Conservation (phyloP, 2,797 vertebrate species). For the Schizothorax lantsangensis region DNA sequence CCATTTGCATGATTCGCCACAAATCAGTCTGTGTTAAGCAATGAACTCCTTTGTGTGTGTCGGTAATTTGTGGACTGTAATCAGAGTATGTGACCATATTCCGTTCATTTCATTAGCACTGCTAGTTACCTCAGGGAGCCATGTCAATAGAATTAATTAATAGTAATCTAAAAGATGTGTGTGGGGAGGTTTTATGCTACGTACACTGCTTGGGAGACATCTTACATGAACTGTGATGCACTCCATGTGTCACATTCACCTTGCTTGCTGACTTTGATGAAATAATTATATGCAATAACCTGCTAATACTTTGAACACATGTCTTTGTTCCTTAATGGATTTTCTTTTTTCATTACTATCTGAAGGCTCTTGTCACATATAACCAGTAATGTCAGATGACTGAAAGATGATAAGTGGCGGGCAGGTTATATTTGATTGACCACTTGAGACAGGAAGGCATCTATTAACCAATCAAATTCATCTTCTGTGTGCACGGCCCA, state of each 20-base stretch:
- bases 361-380: constrained; percentile 5
- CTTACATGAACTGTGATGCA: background rate
- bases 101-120: constrained; percentile 39
- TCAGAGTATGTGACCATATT: constrained; percentile 10
- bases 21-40: constrained; percentile 29
- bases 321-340: constrained; percentile 18
- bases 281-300: constrained; percentile 9
- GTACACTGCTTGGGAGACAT: constrained; percentile 3
- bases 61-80: constrained; percentile 29
- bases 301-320: background rate
- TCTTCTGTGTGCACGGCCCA: constrained; percentile 8
- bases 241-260: background rate
- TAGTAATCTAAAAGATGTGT: background rate
- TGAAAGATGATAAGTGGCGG: constrained; percentile 4
- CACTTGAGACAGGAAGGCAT: constrained; percentile 44
- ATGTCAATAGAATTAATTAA: constrained; percentile 16
- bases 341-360: constrained; percentile 40
- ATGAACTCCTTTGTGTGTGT: constrained; percentile 5
- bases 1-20: constrained; percentile 29
- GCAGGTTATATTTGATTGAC: constrained; percentile 40
- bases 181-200: background rate
- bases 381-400: constrained; percentile 6
- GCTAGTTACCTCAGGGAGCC: constrained; percentile 10
- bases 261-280: background rate
- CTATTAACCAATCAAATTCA: constrained; percentile 66